Base-by-base conservation (phyloP, 2,797 vertebrate genomes). In the Diglossa cyanea region DNA sequence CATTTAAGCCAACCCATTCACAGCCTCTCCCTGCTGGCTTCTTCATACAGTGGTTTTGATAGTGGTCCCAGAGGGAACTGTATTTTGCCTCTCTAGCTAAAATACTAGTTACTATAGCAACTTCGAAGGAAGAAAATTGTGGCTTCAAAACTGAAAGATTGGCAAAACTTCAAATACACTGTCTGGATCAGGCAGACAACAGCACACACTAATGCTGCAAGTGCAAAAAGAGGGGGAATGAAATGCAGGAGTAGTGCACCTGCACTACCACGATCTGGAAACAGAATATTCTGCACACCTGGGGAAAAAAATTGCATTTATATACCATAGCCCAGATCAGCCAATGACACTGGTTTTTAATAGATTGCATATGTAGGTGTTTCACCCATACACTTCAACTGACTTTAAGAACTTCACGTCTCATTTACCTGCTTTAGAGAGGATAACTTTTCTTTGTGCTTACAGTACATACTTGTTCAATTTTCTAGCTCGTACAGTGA, bases 331-430 rank as follows among this genome's bases (percentile, higher is more conserved):
- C 93, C 62, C 94, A 93, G 94, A 96, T 97, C 91, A 98, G 97
- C 98, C 98, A 97, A 98, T 98, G 98, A 98, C 97, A 53, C 5
- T 47, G 67, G 88, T 98, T 99, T 92, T 99, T 98, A 99, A 98
- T 97, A 98, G 98, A 98, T 97, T 98, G 98, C 98, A 99, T 99
- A 99, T 98, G 98, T 98, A 98, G 98, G 98, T 98, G 98, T 98
- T 98, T 99, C 98, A 98, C 98, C 98, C 98, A 98, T 95, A 98
- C 88, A 94, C 98, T 98, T 98, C 98, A 98, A 98, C 96, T 97
- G 98, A 99, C 98, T 98, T 98, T 53, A 98, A 98, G 95, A 99
- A 98, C 97, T 98, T 98, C 96, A 97, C 98, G 97, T 98, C 98
- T 98, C 98, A 98, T 98, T 98, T 98, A 98, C 98, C 99, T 98